Conservation (phyloP, 2,888 invertebrate species). For the Drosophila mimica region DNA sequence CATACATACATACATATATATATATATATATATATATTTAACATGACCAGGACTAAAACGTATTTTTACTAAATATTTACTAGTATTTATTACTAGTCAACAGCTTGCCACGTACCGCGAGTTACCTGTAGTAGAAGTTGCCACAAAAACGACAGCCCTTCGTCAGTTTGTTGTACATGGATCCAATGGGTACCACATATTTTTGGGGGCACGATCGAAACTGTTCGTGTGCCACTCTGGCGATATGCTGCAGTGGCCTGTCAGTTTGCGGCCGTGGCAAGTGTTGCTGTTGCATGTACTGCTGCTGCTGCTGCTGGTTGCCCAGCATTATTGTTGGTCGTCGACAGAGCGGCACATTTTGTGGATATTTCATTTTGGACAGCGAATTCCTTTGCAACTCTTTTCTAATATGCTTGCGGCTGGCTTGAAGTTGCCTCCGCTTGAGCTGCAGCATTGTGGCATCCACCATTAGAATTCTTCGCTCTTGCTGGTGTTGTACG, state of each 20-base stretch:
- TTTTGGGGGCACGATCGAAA: conserved; percentile 1
- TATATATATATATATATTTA: not conserved
- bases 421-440: not conserved
- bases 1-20: not conserved
- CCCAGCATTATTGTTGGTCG: conserved; percentile 50
- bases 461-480: conserved; percentile 8
- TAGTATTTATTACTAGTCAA: not conserved
- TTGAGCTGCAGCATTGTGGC: not conserved
- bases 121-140: conserved; percentile 58
- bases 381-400: not conserved
- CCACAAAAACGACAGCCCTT: conserved; percentile 51
- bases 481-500: not conserved
- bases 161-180: conserved; percentile 7
- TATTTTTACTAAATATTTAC: not conserved
- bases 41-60: not conserved
- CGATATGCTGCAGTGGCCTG: conserved; percentile 9
- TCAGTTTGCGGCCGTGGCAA: not conserved
- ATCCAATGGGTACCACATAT: conserved; percentile 53
- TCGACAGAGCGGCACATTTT: conserved; percentile 47
- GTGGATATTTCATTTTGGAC: conserved; percentile 1
- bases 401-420: not conserved
- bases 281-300: conserved; percentile 5
- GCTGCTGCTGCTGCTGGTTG: not conserved
- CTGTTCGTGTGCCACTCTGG: not conserved
- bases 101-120: not conserved